Evolutionary conservation across 2,888 invertebrate species (phyloP), one percentile per base, ranked within the genome.

Genomic region (Agrochola litura): DNA sequence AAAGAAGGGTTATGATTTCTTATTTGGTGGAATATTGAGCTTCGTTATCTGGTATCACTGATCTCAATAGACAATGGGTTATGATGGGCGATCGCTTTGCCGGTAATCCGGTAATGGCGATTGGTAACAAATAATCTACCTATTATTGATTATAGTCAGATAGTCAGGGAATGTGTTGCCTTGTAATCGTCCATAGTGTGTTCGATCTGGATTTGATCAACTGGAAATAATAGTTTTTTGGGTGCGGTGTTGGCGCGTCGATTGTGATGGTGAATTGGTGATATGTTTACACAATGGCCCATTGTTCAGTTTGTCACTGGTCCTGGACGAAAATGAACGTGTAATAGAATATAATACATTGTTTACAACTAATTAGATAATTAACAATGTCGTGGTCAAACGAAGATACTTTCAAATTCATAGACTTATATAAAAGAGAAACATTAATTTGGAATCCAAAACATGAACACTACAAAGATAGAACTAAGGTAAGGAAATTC

Each of bases 381-480:
- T 2, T 64, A 19, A 58, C 14, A 30, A 86, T 86, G 85, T 76
- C 85, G 60, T 85, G 83, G 85, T 85, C 85, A 66, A 85, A 85
- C 58, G 79, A 80, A 77, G 86, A 85, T 1, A 86, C 75, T 65
- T 79, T 86, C 37, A 86, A 85, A 75, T 86, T 86, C 41, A 81
- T 86, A 68, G 76, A 86, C 56, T 60, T 86, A 25, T 85, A 86
- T 68, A 81, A 83, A 81, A 78, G 43, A 54, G 75, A 77, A 58
- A 64, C 77, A 61, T 65, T 73, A 66, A 81, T 86, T 68, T 86
- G 83, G 83, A 83, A 86, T 60, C 83, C 83, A 37, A 86, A 83
- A 83, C 78, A 85, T 66, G 83, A 83, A 83, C 60, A 73, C 71
- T 77, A 85, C 78, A 86, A 81, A 76, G 85, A 85, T 80, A 85